Evolutionary conservation across 2,888 invertebrate genomes (phyloP), one percentile per base, ranked within the genome.

Genomic region (Erynnis tages): DNA sequence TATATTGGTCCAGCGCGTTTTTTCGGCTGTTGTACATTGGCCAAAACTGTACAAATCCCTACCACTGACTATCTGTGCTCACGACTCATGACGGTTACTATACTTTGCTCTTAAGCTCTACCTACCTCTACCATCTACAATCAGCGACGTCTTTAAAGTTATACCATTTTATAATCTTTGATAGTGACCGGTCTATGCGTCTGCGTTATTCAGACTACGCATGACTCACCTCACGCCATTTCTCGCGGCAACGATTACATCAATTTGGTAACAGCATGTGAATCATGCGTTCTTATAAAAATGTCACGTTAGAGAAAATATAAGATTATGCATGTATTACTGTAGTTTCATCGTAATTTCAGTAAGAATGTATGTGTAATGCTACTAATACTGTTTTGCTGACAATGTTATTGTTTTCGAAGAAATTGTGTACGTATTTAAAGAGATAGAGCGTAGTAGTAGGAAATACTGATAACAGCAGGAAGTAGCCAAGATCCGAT

Each of bases 221-320:
- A 55, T 73, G 71, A 71, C 52, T 71, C 71, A 69, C 48, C 52
- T 71, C 71, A 69, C 48, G 38, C 35, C 64, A 65, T 69, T 67
- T 65, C 65, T 63, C 55, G 56, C 17, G 49, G 53, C 37, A 30
- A 46, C 54, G 67, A 66, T 79, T 79, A 76, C 71, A 74, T 77
- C 69, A 71, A 75, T 79, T 76, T 63, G 62, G 71, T 77, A 76
- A 73, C 63, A 35, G 35, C 54, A 54, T 54, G 55, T 66, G 64
- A 67, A 23, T 63, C 62, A 63, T 47, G 27, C 4, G 27, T 6
- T 27, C 13, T 21, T 35, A 27, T 29, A 48, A 40, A 47, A 48
- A 30, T 48, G 40, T 48, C 48, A 46, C 43, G 45, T 45, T 40
- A 17, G 25, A 41, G 47, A 27, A 38, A 50, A 45, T 21, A 35